Percentiles rank a stretch among this genome's conserved stretches.
Conservation (phyloP, 2,888 invertebrate genomes). For the Latheticus oryzae region DNA sequence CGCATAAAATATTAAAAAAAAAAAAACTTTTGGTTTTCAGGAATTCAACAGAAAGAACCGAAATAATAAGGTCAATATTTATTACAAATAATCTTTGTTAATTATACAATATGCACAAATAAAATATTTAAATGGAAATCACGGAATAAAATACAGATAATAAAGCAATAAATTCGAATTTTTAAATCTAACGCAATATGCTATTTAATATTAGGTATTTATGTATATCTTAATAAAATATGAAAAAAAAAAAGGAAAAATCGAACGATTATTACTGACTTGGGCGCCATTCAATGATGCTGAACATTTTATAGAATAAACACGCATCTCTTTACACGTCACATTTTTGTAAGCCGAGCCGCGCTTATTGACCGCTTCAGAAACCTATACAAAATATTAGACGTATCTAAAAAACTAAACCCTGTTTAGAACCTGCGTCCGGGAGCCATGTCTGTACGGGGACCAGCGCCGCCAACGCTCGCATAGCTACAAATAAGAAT, state of each 20-base stretch:
- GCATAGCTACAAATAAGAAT: constrained; percentile 59
- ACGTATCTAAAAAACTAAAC: background rate
- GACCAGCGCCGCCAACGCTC: constrained; percentile 64
- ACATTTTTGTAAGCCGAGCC: constrained; percentile 1
- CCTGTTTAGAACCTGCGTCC: constrained; percentile 65
- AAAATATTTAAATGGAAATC: constrained; percentile 5
- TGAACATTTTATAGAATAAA: constrained; percentile 11
- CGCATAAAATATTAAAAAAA: too few species aligned
- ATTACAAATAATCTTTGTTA: constrained; percentile 22
- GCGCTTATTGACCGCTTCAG: constrained; percentile 19
- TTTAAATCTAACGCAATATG: constrained; percentile 29
- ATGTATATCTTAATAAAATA: background rate
- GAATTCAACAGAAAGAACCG: constrained; percentile 34
- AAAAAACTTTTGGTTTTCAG: too few species aligned
- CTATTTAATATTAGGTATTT: background rate
- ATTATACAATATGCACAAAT: constrained; percentile 26
- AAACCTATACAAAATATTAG: constrained; percentile 8
- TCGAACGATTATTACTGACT: too few species aligned
- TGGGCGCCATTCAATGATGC: constrained; percentile 17
- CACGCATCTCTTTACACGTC: constrained; percentile 13
- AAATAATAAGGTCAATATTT: constrained; percentile 22
- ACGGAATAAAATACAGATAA: constrained; percentile 21
- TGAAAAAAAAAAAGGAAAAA: too few species aligned
- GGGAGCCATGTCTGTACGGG: constrained; percentile 64
- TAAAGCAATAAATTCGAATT: constrained; percentile 3